phyloP scores from a whole-genome alignment of 2,797 vertebrate species.

The Sebastes elongatus region DNA sequence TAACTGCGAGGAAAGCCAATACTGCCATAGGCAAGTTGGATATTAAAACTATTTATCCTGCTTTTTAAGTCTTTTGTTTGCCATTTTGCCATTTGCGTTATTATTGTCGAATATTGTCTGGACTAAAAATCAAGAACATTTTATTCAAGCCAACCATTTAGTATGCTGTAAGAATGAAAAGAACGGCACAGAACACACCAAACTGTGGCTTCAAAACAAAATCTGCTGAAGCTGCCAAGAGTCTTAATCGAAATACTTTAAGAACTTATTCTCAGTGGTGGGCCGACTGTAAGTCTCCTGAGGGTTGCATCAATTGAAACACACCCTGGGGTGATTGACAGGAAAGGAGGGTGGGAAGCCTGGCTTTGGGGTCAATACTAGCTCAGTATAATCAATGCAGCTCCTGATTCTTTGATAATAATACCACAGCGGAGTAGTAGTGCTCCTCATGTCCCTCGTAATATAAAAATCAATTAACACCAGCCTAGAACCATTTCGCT shows the following conservation, averaged over 20 bases:
- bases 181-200: background rate
- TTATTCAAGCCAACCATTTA: background rate
- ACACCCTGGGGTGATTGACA: background rate
- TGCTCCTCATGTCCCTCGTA: slow-evolving; percentile 5
- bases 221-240: background rate
- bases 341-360: background rate
- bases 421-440: background rate
- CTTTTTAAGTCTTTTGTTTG: background rate
- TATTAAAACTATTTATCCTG: background rate
- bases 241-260: background rate
- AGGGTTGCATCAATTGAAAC: background rate
- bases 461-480: slow-evolving; percentile 67
- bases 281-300: background rate
- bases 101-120: background rate
- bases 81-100: background rate
- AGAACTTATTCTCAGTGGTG: background rate
- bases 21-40: background rate
- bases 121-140: background rate
- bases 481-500: slow-evolving; percentile 33
- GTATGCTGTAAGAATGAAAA: background rate
- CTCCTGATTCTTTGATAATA: slow-evolving; percentile 32
- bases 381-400: slow-evolving; percentile 12
- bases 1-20: background rate
- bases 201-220: slow-evolving; percentile 6
- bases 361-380: slow-evolving; percentile 3